A percentile compares a stretch with the other conserved stretches of the same genome.
These are phyloP conservation scores for Octodonta nipae DNA, from an alignment of 2,888 invertebrate genomes.

Conservation along the genomic window DNA sequence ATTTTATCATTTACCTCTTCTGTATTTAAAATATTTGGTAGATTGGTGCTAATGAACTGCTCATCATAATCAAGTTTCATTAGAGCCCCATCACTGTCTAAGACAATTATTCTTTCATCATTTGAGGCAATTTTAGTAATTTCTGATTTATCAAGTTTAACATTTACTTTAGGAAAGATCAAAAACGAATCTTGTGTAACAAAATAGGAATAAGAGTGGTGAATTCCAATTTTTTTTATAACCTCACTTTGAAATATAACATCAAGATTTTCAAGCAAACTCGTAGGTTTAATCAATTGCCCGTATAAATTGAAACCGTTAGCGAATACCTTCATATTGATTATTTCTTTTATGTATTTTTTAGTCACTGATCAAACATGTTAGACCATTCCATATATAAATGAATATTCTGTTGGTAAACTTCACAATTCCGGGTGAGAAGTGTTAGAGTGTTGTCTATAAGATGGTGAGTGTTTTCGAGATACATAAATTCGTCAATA, in stretches of 20 bases:
- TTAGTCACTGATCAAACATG: no score
- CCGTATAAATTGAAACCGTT: slow-evolving; percentile 34
- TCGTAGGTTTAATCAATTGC: slow-evolving; percentile 19
- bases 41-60: slow-evolving; percentile 5
- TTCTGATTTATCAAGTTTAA: slow-evolving; percentile 4
- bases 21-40: slow-evolving; percentile 16
- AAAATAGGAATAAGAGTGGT: slow-evolving; percentile 19
- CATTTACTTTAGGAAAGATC: slow-evolving; percentile 7
- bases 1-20: slow-evolving; percentile 24
- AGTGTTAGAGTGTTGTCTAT: no score
- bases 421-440: no score
- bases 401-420: no score
- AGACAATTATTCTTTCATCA: slow-evolving; percentile 23
- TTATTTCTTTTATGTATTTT: slow-evolving; percentile 20
- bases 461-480: no score
- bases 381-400: no score
- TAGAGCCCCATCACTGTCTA: slow-evolving; percentile 20
- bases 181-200: slow-evolving; percentile 5
- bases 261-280: slow-evolving; percentile 20
- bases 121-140: slow-evolving; percentile 18
- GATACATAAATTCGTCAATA: no score
- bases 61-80: slow-evolving; percentile 20
- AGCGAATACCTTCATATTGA: slow-evolving; percentile 32
- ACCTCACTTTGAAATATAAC: slow-evolving; percentile 15
- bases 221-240: slow-evolving; percentile 20